Percentiles rank a stretch among this genome's conserved stretches.
phyloP scores from a whole-genome alignment of 2,888 invertebrate species.

The Drosophila kanekoi region DNA sequence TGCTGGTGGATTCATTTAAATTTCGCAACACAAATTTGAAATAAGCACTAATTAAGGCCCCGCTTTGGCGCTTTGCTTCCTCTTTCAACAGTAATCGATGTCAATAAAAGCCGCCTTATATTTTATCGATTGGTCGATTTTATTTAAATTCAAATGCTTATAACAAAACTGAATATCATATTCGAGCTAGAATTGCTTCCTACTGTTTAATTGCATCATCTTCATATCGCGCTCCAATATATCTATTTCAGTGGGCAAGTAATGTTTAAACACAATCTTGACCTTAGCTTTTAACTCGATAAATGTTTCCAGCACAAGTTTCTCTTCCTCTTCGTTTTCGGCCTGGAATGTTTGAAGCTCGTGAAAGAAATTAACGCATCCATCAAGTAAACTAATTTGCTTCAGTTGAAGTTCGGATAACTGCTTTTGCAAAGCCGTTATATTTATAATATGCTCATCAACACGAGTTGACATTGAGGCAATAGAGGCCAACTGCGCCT shows the following conservation, averaged over 20 bases:
- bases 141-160: neutral
- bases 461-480: constrained; percentile 32
- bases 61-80: constrained; percentile 26
- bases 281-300: constrained; percentile 30
- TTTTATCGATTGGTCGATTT: constrained; percentile 7
- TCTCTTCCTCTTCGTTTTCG: constrained; percentile 14
- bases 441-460: constrained; percentile 31
- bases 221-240: constrained; percentile 23
- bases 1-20: constrained; percentile 64
- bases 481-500: constrained; percentile 26
- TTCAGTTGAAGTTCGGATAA: constrained; percentile 30
- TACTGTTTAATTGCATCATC: neutral
- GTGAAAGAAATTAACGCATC: constrained; percentile 29
- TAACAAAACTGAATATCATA: neutral
- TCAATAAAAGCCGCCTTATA: neutral
- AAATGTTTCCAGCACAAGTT: constrained; percentile 33
- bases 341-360: constrained; percentile 31
- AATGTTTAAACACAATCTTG: constrained; percentile 30
- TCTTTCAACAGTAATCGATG: constrained; percentile 7
- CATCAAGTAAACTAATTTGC: constrained; percentile 35
- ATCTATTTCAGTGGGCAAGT: constrained; percentile 37
- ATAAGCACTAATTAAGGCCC: neutral
- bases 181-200: neutral
- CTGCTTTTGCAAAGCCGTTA: constrained; percentile 33
- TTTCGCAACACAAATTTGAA: constrained; percentile 9